Base-by-base conservation (phyloP, 2,797 vertebrate species). In the Chrosomus eos region DNA sequence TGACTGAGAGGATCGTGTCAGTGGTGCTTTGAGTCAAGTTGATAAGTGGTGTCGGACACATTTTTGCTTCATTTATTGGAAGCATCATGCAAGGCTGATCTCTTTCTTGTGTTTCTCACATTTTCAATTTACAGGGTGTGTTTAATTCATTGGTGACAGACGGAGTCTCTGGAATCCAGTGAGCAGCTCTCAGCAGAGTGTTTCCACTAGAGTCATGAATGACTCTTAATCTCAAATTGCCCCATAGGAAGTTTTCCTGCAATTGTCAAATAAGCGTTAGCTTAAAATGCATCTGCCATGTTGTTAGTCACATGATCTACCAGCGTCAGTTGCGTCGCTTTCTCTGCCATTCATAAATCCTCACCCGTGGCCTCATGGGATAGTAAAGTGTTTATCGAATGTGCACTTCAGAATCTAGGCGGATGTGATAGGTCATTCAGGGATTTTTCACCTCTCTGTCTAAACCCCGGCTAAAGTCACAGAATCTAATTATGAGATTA, bases 1-100 rank as follows among this genome's bases (percentile, higher is more conserved):
- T 72, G 75, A 73, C 67, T 79, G 55, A 51, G 81, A 80, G 67
- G 67, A 51, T 62, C 2, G 31, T 28, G 67, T 77, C 82, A 84
- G 4, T 70, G 40, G 16, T 80, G 31, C 23, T 78, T 53, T 43
- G 71, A 83, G n/a, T 68, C 33, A 77, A 60, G 18, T 43, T 77
- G 74, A 68, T 43, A 78, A 83, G 62, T 43, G 62, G 6, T 16
- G 18, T 45, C 6, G 6, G 67, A 72, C 28, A 73, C 67, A 38
- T 71, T 72, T 84, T 79, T 36, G 38, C 38, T 71, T 84, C 36
- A 62, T 71, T 45, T 79, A 45, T 62, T 58, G 38, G 28, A 70
- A 71, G 74, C 58, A n/a, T 55, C 18, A 11, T 60, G 64, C 45
- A 55, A 68, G 14, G 21, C 38, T 28, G 58, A 23, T 66, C 23